Conservation (phyloP, 2,113 vertebrate species). For the Mobula hypostoma region DNA sequence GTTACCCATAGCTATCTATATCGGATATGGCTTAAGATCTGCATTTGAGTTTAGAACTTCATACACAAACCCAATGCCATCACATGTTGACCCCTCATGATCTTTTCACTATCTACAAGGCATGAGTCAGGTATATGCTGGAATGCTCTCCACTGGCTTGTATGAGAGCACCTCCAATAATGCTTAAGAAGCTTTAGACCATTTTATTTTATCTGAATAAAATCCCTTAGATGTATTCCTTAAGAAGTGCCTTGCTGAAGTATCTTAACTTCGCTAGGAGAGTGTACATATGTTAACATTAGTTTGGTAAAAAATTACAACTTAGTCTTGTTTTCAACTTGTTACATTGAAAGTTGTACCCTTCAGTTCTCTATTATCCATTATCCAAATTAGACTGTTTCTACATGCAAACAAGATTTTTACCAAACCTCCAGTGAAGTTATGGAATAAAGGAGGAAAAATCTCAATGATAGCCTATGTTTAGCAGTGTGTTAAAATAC, state of each 20-base stretch:
- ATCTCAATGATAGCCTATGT: background rate
- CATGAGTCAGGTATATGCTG: too few species aligned
- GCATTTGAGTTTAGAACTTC: too few species aligned
- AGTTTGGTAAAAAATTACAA: background rate
- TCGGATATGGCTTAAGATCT: too few species aligned
- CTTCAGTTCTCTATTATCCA: background rate
- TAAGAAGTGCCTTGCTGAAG: background rate
- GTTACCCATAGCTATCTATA: too few species aligned
- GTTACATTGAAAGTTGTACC: background rate
- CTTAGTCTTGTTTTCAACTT: background rate
- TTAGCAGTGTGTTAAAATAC: background rate
- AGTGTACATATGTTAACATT: background rate
- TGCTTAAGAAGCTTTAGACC: too few species aligned
- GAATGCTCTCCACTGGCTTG: too few species aligned
- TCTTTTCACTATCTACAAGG: too few species aligned
- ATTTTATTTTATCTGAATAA: background rate
- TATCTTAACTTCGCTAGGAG: background rate
- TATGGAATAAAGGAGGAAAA: background rate
- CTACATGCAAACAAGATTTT: background rate
- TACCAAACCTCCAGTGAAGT: background rate
- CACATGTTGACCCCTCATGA: too few species aligned
- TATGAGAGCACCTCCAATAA: too few species aligned
- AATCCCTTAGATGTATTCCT: background rate
- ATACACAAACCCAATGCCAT: too few species aligned
- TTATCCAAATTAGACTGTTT: background rate